Percentiles rank a stretch among this genome's conserved stretches.
Conservation (phyloP, 2,888 invertebrate genomes). For the Lasioglossum zephyrum region DNA sequence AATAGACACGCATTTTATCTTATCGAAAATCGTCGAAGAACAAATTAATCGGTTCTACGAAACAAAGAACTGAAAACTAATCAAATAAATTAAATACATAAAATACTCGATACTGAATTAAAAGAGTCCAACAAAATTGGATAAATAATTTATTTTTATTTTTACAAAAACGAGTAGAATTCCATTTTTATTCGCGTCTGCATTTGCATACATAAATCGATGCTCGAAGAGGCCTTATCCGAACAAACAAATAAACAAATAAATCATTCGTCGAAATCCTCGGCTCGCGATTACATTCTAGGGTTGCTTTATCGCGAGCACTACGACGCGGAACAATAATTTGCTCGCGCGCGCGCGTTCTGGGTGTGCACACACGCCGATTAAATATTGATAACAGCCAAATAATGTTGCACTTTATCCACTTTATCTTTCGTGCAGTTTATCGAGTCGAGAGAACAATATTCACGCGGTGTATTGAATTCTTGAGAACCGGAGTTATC, state of each 20-base stretch:
- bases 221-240: not conserved
- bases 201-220: not conserved
- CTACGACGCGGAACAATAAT: not conserved
- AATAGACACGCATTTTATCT: no score
- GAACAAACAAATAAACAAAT: slow-evolving; percentile 5
- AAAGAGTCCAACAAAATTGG: not conserved
- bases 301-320: not conserved
- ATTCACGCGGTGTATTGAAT: not conserved
- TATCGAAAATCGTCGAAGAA: no score
- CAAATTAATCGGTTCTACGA: no score
- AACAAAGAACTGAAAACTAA: no score
- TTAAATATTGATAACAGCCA: slow-evolving; percentile 10
- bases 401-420: slow-evolving; percentile 6
- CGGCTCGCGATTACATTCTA: not conserved
- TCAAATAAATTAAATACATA: no score
- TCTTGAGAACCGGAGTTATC: not conserved
- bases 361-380: not conserved
- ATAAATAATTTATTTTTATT: no score
- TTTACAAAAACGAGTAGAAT: not conserved
- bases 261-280: not conserved
- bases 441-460: not conserved
- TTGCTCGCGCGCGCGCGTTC: not conserved
- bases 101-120: not conserved
- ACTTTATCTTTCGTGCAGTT: not conserved
- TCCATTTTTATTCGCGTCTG: not conserved